Evolutionary conservation across 2,888 invertebrate species (phyloP).

Genomic region (Fragum whitleyi): DNA sequence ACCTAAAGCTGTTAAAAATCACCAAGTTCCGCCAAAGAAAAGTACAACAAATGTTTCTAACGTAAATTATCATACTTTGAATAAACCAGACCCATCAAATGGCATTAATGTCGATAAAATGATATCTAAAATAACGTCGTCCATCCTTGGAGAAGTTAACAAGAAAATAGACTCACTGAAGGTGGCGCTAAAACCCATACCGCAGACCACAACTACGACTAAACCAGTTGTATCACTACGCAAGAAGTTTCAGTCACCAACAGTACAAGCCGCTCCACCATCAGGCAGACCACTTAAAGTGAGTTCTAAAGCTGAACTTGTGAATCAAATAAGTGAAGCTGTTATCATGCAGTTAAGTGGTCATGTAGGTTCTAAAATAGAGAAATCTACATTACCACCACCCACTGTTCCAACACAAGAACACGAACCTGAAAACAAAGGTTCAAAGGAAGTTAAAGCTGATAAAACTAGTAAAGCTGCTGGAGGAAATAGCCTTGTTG

Average conservation of each 20-base stretch:
- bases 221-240: constrained; percentile 5
- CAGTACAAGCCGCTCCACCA: no score
- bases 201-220: background rate
- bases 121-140: constrained; percentile 2
- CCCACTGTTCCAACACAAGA: background rate
- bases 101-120: background rate
- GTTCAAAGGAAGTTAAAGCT: background rate
- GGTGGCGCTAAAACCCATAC: background rate
- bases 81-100: background rate
- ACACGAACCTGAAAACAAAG: constrained; percentile 7
- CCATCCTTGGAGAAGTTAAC: constrained; percentile 4
- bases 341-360: constrained; percentile 8
- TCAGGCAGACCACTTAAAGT: background rate
- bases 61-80: background rate
- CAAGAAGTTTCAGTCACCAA: background rate
- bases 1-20: background rate
- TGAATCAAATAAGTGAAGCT: constrained; percentile 13
- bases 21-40: background rate
- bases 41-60: background rate
- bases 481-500: background rate
- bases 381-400: background rate
- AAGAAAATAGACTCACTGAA: constrained; percentile 10
- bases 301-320: background rate
- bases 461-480: background rate
- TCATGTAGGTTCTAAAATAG: background rate